A percentile compares a stretch with the other conserved stretches of the same genome.
These are phyloP conservation scores for Drosophila bipectinata DNA, from an alignment of 1,140 invertebrate genomes.

Conservation along the genomic window DNA sequence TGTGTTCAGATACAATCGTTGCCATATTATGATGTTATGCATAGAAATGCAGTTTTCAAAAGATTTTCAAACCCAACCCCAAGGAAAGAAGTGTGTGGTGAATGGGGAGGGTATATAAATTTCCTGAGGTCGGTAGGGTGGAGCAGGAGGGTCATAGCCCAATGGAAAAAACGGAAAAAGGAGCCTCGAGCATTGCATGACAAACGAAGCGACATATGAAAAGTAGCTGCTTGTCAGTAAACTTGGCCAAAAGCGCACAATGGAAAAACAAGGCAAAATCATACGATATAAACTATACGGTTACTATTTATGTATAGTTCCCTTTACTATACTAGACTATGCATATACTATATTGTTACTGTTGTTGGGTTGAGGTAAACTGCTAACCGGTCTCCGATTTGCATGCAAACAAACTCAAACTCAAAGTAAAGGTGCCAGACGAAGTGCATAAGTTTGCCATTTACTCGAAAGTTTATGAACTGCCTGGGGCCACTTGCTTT, in stretches of 20 bases:
- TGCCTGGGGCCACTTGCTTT: slow-evolving; percentile 16
- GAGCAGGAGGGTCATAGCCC: not conserved
- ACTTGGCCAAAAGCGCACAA: slow-evolving; percentile 12
- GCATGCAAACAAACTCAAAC: slow-evolving; percentile 57
- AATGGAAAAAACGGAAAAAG: slow-evolving; percentile 7
- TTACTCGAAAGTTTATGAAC: slow-evolving; percentile 61
- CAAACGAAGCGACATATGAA: slow-evolving; percentile 50
- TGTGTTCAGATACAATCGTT: slow-evolving; percentile 55
- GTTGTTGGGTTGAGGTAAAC: not conserved
- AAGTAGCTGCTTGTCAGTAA: slow-evolving; percentile 50
- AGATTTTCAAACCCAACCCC: not conserved
- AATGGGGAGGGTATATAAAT: not conserved
- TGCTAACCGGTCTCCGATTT: slow-evolving; percentile 41
- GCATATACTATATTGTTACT: not conserved
- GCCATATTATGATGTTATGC: slow-evolving; percentile 59
- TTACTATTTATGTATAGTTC: no score
- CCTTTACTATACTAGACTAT: not conserved
- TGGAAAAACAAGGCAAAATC: slow-evolving; percentile 10
- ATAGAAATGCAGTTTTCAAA: slow-evolving; percentile 42
- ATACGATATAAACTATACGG: not conserved
- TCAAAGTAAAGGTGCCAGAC: slow-evolving; percentile 27
- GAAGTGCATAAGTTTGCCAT: slow-evolving; percentile 58
- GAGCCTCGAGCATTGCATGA: slow-evolving; percentile 41
- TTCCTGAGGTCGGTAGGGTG: not conserved
- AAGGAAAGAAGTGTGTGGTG: no score